phyloP scores from a whole-genome alignment of 2,888 invertebrate species.

The Schizaphis graminum region DNA sequence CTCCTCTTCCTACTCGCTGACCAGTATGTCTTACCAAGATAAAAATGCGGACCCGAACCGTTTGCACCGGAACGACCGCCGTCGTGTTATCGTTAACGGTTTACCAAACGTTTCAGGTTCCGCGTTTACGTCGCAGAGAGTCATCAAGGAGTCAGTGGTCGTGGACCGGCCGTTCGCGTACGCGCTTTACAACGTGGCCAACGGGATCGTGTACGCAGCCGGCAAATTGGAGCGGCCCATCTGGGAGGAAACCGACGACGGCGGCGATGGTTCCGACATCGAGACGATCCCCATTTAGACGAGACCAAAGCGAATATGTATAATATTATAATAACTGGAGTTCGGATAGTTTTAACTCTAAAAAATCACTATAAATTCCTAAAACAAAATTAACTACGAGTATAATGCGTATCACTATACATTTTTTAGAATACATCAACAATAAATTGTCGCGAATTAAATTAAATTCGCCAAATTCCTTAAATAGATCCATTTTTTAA shows the following conservation, averaged over 20 bases:
- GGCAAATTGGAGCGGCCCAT: constrained; percentile 38
- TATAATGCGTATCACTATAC: neutral
- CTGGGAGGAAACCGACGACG: constrained; percentile 24
- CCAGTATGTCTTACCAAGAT: constrained; percentile 71
- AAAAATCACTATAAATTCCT: neutral
- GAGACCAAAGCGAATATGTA: neutral
- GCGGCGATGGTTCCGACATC: neutral
- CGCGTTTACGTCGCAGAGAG: constrained; percentile 66
- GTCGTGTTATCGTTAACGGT: neutral
- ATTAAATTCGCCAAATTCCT: neutral
- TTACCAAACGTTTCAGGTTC: constrained; percentile 66
- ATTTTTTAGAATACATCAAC: neutral
- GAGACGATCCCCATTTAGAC: constrained; percentile 4
- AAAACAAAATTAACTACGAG: neutral
- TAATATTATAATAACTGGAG: neutral
- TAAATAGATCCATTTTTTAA: no score
- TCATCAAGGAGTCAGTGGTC: constrained; percentile 68
- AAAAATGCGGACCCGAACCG: neutral
- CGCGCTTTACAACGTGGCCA: constrained; percentile 67
- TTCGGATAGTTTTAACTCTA: neutral
- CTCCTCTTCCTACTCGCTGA: constrained; percentile 72
- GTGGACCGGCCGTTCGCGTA: constrained; percentile 70
- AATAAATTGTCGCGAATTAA: neutral
- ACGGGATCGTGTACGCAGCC: constrained; percentile 67
- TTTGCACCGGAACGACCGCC: neutral